phyloP scores from a whole-genome alignment of 2,113 vertebrate species.

The Motacilla tschutschensis region DNA sequence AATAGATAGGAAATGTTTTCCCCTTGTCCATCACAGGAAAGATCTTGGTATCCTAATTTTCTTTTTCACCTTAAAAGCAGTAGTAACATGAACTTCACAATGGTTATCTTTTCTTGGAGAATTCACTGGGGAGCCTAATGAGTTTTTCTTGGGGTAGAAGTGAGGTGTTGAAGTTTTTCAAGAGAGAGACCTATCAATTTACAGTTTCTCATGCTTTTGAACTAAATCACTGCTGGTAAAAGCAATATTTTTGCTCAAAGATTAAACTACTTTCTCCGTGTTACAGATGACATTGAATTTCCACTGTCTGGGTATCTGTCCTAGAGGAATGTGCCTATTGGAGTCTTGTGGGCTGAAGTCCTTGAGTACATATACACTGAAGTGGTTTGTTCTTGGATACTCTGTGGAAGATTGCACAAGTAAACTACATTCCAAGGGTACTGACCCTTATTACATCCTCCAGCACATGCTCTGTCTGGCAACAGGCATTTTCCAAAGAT shows the following conservation, averaged over 20 bases:
- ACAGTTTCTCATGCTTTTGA: not conserved
- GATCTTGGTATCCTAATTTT: not conserved
- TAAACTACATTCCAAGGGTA: not conserved
- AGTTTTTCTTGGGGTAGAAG: not conserved
- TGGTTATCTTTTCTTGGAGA: not conserved
- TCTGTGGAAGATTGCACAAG: not conserved
- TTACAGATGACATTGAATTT: not conserved
- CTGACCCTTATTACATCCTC: not conserved
- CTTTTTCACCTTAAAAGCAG: not conserved
- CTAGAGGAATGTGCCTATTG: not conserved
- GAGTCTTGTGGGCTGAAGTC: not conserved
- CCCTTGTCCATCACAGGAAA: not conserved
- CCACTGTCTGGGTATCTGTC: not conserved
- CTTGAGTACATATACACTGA: not conserved
- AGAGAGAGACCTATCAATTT: not conserved
- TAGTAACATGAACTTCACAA: not conserved
- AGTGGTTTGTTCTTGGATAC: not conserved
- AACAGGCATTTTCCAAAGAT: not conserved
- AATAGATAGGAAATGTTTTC: not conserved
- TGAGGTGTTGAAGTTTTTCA: not conserved
- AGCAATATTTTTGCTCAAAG: not conserved
- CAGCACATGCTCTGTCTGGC: not conserved
- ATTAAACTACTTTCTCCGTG: not conserved
- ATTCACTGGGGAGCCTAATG: not conserved
- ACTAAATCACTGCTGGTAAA: not conserved